phyloP scores from a whole-genome alignment of 64 coral and sea anemone genomes.

The Montipora cactus region DNA sequence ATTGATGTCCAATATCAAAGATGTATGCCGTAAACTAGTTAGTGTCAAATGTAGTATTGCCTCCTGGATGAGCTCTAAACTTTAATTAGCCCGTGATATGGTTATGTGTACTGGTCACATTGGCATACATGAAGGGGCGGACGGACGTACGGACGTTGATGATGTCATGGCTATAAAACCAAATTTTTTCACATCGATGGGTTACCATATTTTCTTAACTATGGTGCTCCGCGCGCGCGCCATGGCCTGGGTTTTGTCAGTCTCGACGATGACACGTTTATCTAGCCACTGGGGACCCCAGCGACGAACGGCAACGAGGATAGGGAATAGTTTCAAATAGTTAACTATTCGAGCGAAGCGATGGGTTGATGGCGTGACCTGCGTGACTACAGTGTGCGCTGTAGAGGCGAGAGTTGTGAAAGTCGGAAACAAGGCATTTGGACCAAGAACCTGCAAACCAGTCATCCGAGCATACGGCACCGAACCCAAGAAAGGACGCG shows the following conservation, averaged over 20 bases:
- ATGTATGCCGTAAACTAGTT: no score
- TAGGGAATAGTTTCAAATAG: constrained; percentile 22
- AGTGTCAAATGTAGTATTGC: no score
- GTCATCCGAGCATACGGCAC: constrained; percentile 27
- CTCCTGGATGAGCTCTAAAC: no score
- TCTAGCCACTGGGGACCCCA: constrained; percentile 4
- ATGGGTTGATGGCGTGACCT: constrained; percentile 23
- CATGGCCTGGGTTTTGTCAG: constrained; percentile 32
- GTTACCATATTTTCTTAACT: no score
- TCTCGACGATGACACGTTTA: constrained; percentile 15
- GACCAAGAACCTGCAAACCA: constrained; percentile 36
- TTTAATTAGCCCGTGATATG: no score
- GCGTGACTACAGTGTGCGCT: background rate
- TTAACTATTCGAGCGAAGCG: constrained; percentile 23
- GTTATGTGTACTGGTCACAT: no score
- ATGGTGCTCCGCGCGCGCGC: no score
- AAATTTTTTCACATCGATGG: no score
- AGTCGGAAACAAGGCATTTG: background rate
- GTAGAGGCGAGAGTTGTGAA: background rate
- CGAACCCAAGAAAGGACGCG: constrained; percentile 25
- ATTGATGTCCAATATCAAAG: no score
- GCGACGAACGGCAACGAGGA: background rate
- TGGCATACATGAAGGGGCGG: no score
- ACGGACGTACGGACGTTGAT: no score
- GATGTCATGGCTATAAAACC: no score